Conservation (phyloP, 2,888 invertebrate genomes). For the Nyleta sp. region DNA sequence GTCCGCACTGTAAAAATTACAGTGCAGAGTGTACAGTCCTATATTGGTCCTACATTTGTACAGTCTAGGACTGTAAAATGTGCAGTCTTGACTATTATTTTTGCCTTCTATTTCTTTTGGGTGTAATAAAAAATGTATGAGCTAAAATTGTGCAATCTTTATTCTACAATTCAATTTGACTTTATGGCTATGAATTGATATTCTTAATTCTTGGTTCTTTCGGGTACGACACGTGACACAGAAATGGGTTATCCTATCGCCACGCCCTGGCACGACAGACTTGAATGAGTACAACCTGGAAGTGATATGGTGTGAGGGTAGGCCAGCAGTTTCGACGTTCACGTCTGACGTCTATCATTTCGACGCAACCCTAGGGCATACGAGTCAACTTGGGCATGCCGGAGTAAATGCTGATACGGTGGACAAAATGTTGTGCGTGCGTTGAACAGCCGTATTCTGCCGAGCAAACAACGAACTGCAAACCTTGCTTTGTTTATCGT, state of each 20-base stretch:
- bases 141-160: too few relatives aligned
- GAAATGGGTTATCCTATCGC: not conserved
- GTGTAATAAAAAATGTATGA: too few relatives aligned
- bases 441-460: slow-evolving; percentile 5
- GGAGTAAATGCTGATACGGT: slow-evolving; percentile 34
- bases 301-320: slow-evolving; percentile 25
- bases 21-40: too few relatives aligned
- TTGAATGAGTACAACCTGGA: slow-evolving; percentile 21
- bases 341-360: slow-evolving; percentile 36
- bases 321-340: slow-evolving; percentile 17
- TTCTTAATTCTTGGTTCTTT: slow-evolving; percentile 7
- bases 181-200: too few relatives aligned
- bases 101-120: too few relatives aligned
- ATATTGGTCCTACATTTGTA: too few relatives aligned
- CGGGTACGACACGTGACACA: not conserved
- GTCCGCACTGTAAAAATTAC: too few relatives aligned
- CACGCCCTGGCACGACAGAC: slow-evolving; percentile 17
- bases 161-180: too few relatives aligned
- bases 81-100: too few relatives aligned
- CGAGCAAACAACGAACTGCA: slow-evolving; percentile 28
- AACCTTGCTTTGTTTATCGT: slow-evolving; percentile 28
- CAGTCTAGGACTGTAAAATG: too few relatives aligned
- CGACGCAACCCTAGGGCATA: slow-evolving; percentile 25
- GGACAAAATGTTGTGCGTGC: slow-evolving; percentile 30
- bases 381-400: slow-evolving; percentile 47